These are phyloP conservation scores for Eupelmus urozonus DNA, from an alignment of 2,888 invertebrate genomes.

Conservation along the genomic window DNA sequence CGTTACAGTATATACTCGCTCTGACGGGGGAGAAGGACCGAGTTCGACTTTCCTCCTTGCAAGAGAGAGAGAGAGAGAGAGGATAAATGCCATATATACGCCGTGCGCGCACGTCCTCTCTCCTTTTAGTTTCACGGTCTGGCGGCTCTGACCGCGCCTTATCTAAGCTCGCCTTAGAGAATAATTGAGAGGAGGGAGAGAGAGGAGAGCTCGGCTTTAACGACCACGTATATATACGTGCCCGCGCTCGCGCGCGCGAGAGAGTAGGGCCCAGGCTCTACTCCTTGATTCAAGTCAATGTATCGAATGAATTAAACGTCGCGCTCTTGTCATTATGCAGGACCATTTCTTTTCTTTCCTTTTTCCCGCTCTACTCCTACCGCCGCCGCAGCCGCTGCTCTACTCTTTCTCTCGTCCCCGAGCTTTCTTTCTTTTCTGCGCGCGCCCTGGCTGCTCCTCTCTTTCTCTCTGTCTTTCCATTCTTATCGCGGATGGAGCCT, in stretches of 20 bases:
- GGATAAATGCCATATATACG: constrained; percentile 13
- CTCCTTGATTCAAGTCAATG: constrained; percentile 55
- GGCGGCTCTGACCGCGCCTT: constrained; percentile 71
- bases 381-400: no score
- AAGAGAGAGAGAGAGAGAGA: not conserved
- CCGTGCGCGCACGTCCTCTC: constrained; percentile 30
- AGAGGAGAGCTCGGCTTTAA: constrained; percentile 38
- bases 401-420: not conserved
- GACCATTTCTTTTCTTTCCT: constrained; percentile 25
- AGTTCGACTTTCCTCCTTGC: constrained; percentile 48
- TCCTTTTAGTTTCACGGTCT: constrained; percentile 71
- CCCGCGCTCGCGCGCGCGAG: not conserved
- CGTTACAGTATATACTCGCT: no score
- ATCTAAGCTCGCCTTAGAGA: constrained; percentile 65
- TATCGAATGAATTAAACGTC: constrained; percentile 60
- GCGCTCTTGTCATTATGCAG: constrained; percentile 58
- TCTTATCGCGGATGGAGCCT: constrained; percentile 23
- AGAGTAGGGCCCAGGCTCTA: not conserved
- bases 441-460: not conserved
- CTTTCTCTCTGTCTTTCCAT: constrained; percentile 15
- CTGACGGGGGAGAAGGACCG: constrained; percentile 38
- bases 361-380: not conserved
- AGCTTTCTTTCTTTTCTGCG: constrained; percentile 1
- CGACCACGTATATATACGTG: constrained; percentile 19
- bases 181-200: constrained; percentile 53